Base-by-base conservation (phyloP, 2,888 invertebrate genomes). In the Pharmacophagus antenor region DNA sequence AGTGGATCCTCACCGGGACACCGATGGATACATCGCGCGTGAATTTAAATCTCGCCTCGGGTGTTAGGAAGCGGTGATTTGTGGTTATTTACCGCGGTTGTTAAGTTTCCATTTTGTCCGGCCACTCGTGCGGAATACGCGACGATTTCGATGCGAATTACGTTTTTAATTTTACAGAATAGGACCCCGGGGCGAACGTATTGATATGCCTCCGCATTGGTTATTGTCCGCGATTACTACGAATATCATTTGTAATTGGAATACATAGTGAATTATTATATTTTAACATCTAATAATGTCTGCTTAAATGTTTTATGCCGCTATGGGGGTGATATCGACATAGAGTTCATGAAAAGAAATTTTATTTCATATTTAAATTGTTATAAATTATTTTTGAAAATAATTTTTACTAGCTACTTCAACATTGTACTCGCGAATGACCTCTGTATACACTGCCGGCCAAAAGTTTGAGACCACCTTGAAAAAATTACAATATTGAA, bases 31-130 rank as follows among this genome's bases (percentile, higher is more conserved):
- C 77, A 81, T 77, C 77, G 78, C 77, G 80, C 82, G 85, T 80
- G 80, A 88, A 88, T 89, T 88, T 84, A 87, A 89, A 89, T 85
- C 82, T 82, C 85, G 86, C 85, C 84, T 74, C 75, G 80, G 82
- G 88, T 77, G 88, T 88, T 88, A 87, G 87, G 79, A 83, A 72
- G 75, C 83, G 71, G 87, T 89, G 89, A 90, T 90, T 90, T 90
- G 89, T 88, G 89, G 89, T 86, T 90, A 88, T 88, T 88, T 88
- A 88, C 87, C 79, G 81, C 85, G 86, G 82, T 79, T 83, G 87
- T 89, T 88, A 87, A 85, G 82, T 85, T 85, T 82, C 88, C 88
- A 88, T 89, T 89, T 80, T 84, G 76, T 74, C 62, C 66, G 70
- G 62, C 73, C 82, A 73, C 78, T 83, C 88, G 88, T 87, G 88